Percentiles rank a stretch among this genome's conserved stretches.
Evolutionary conservation across 2,888 invertebrate genomes (phyloP).

Genomic region (Fragum whitleyi): DNA sequence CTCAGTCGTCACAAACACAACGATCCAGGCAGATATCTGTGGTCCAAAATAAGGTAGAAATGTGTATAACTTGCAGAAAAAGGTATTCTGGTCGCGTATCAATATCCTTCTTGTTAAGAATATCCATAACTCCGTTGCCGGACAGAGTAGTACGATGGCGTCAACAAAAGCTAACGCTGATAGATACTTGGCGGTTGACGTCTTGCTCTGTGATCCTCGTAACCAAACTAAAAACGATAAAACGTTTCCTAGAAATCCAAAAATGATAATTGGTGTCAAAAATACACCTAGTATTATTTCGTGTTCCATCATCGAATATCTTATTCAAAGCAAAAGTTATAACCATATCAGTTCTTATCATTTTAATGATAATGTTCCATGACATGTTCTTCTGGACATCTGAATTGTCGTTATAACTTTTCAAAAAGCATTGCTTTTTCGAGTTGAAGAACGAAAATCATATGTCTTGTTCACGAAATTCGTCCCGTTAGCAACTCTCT

Average conservation of each 20-base stretch:
- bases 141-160: constrained; percentile 43
- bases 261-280: constrained; percentile 32
- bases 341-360: no score
- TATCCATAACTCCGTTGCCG: constrained; percentile 42
- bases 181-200: constrained; percentile 41
- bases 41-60: constrained; percentile 44
- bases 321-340: no score
- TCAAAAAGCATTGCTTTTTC: no score
- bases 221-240: constrained; percentile 36
- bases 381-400: no score
- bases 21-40: constrained; percentile 53
- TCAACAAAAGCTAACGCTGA: constrained; percentile 43
- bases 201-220: constrained; percentile 30
- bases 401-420: no score
- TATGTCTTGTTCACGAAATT: no score
- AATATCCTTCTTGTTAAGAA: constrained; percentile 29
- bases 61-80: constrained; percentile 41
- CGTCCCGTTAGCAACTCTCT: no score
- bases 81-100: constrained; percentile 30
- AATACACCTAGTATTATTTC: constrained; percentile 26
- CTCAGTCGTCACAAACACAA: constrained; percentile 50
- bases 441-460: no score
- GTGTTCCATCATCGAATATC: constrained; percentile 19
- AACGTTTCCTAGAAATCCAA: constrained; percentile 40
- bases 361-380: no score